Conservation (phyloP, 2,888 invertebrate genomes). For the Leucophora obtusa region DNA sequence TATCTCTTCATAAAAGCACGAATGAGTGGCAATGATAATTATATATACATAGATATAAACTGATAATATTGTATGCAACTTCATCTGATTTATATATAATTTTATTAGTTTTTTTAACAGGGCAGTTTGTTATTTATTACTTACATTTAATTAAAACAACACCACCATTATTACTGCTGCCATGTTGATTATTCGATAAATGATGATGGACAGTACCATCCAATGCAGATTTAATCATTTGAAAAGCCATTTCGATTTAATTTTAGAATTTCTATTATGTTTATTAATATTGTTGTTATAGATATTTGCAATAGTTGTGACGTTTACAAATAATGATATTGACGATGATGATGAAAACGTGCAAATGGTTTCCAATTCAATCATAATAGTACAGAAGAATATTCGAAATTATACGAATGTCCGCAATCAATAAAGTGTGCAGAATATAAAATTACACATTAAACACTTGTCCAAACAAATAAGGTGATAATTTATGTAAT, state of each 20-base stretch:
- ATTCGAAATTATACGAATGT: not conserved
- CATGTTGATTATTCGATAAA: constrained; percentile 55
- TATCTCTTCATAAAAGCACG: too few relatives aligned
- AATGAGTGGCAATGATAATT: too few relatives aligned
- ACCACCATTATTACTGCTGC: constrained; percentile 73
- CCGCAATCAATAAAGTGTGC: not conserved
- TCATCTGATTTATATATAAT: too few relatives aligned
- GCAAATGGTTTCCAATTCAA: constrained; percentile 39
- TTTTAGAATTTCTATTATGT: constrained; percentile 11
- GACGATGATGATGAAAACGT: constrained; percentile 38
- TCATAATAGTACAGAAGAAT: constrained; percentile 41
- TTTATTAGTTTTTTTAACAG: too few relatives aligned
- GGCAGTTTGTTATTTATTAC: too few relatives aligned
- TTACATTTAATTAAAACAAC: constrained; percentile 77
- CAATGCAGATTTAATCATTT: constrained; percentile 76
- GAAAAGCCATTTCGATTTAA: constrained; percentile 72
- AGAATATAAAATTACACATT: not conserved
- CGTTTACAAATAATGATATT: not conserved
- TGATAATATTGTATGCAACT: too few relatives aligned
- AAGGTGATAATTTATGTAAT: not conserved
- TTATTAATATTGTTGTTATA: constrained; percentile 15
- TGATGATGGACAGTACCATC: constrained; percentile 71
- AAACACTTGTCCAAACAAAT: not conserved
- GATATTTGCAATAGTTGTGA: constrained; percentile 16
- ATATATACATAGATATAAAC: too few relatives aligned